Evolutionary conservation across 1,140 invertebrate genomes (phyloP), one percentile per base, ranked within the genome.

Genomic region (Hylyphantes graminicola): DNA sequence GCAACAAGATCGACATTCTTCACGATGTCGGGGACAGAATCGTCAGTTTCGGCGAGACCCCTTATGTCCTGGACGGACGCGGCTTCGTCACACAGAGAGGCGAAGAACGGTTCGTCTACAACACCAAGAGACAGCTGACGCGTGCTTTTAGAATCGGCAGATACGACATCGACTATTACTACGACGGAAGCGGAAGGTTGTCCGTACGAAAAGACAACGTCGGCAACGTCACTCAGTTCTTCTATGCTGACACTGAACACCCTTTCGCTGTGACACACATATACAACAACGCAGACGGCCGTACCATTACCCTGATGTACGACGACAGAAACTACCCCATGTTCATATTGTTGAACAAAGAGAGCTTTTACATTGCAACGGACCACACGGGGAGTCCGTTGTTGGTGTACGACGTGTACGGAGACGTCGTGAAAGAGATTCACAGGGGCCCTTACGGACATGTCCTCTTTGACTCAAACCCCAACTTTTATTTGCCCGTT

Each of bases 21-120:
- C 98, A 98, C 89, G 97, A 98, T 89, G 95, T 93, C 76, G 96
- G 96, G 0, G 97, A 98, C 89, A 92, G 96, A 68, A 94, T 98
- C 2, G 94, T 95, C 15, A 87, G 85, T 11, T 87, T 87, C 63
- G 87, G 87, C 54, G 86, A 87, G 65, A 87, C 87, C 0, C 95
- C 96, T 61, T 94, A 95, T 87, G 95, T 94, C 76, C 97, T 97
- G 88, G 97, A 99, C 89, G 93, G 93, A 0, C 93, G 97, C 77
- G 97, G 97, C 3, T 98, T 97, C 89, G 94, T 98, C 4, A 94
- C 97, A 0, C 92, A 96, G 83, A 92, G 96, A n/a, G 96, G 96
- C 5, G 86, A 89, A 53, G 96, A 97, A 88, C 94, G 96, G 86
- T 96, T 98, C 87, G 92, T 94, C 12, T 98, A 98, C 89, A 98